Evolutionary conservation across 2,113 vertebrate genomes (phyloP).

Genomic region (Falcunculus frontatus): DNA sequence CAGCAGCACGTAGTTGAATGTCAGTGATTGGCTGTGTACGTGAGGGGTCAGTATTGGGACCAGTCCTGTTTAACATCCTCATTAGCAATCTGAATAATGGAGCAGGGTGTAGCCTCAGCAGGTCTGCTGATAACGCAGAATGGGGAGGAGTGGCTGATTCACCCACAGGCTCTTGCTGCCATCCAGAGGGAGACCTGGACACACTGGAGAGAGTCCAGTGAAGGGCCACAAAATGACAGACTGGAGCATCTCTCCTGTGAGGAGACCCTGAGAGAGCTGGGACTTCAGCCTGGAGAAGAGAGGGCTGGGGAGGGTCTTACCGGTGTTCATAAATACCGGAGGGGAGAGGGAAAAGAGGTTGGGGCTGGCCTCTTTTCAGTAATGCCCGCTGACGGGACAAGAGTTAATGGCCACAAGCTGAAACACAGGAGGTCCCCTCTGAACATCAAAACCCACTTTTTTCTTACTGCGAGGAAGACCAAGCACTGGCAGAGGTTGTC

Average conservation of each 20-base stretch:
- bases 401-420: background rate
- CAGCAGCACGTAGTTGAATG: accelerated
- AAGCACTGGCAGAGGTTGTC: background rate
- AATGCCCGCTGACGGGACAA: background rate
- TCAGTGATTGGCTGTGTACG: accelerated
- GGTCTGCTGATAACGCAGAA: background rate
- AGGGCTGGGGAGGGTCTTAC: background rate
- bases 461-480: background rate
- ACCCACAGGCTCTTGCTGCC: background rate
- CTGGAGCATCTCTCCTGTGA: background rate
- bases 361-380: background rate
- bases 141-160: background rate
- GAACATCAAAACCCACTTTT: background rate
- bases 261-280: background rate
- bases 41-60: background rate
- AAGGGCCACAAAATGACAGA: background rate
- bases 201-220: background rate
- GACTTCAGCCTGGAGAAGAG: background rate
- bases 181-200: background rate
- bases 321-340: background rate
- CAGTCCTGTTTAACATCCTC: background rate
- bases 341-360: background rate
- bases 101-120: background rate
- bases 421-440: background rate
- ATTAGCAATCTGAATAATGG: background rate